Evolutionary conservation across 2,797 vertebrate genomes (phyloP), one percentile per base, ranked within the genome.

Genomic region (Tolypeutes matacus): DNA sequence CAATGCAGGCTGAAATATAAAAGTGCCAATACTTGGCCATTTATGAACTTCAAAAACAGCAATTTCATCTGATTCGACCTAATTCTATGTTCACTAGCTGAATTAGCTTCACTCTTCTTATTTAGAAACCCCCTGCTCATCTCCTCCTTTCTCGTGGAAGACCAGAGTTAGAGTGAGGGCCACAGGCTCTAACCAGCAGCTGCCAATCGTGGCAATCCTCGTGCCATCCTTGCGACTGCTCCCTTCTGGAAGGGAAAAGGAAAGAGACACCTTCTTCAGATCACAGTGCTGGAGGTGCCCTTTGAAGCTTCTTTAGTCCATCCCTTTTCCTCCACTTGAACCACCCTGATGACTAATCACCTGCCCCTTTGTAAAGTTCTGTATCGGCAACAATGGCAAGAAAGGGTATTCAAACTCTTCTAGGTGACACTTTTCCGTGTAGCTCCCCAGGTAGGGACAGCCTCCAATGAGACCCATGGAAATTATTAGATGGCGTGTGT

Each of bases 41-140:
- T 92, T 78, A 23, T 76, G 46, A 51, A 34, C 89, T 93, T 75
- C 29, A 77, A 49, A 93, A 86, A n/a, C 25, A 77, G 73, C 7
- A 15, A 86, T 86, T 91, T 80, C 67, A 60, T 34, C 53, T 60
- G 21, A 78, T 70, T 84, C 36, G 36, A 36, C 42, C 72, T 36
- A 7, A 62, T 96, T 95, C 83, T 83, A 25, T 80, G 36, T 89
- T 84, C 9, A 18, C 2, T 62, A 67, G n/a, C 46, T 49, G 89
- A 49, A 31, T 34, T 73, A 6, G 8, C 70, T 92, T 92, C 93
- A 62, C 51, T 73, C 31, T 83, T 91, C 77, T 82, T 10, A 39
- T 53, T 67, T 85, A 81, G 42, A 92, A 93, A 92, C 18, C 34
- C 12, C 0, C 0, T 1, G 5, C n/a, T 56, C 4, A 2, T 17